Percentiles rank a stretch among this genome's conserved stretches.
Evolutionary conservation across 1,140 invertebrate species (phyloP).

Genomic region (Drosophila ohnishii): DNA sequence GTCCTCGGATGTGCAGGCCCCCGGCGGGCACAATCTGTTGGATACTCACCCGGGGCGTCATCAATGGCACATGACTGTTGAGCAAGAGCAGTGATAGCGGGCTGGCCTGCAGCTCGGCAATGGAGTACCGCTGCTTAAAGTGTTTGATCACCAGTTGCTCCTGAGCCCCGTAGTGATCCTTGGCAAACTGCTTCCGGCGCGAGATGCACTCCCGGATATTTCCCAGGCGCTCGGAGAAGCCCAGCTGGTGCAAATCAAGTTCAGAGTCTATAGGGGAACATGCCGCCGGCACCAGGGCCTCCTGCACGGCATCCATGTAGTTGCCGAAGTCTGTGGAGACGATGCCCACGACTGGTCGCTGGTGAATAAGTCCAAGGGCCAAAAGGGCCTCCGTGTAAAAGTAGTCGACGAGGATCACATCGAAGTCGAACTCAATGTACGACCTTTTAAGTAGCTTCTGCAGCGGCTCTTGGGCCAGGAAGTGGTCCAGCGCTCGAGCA

Average conservation of each 20-base stretch:
- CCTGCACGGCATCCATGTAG: conserved; percentile 74
- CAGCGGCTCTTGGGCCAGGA: conserved; percentile 52
- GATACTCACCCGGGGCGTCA: conserved; percentile 65
- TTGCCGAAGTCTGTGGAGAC: conserved; percentile 72
- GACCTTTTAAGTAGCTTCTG: conserved; percentile 53
- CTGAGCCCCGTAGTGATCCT: conserved; percentile 60
- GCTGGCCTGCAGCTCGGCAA: conserved; percentile 83
- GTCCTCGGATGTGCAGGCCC: conserved; percentile 75
- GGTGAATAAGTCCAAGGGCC: conserved; percentile 78
- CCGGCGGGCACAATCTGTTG: conserved; percentile 77
- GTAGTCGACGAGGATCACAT: conserved; percentile 83
- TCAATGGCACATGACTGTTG: conserved; percentile 78
- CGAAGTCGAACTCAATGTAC: conserved; percentile 79
- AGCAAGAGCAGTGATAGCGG: conserved; percentile 82
- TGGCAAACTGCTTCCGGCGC: conserved; percentile 55
- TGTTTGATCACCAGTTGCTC: conserved; percentile 66
- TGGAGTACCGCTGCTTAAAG: conserved; percentile 67
- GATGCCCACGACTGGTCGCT: conserved; percentile 82
- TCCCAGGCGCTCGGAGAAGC: conserved; percentile 51
- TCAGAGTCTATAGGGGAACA: conserved; percentile 71
- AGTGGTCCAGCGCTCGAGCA: conserved; percentile 59
- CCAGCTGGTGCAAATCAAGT: conserved; percentile 18
- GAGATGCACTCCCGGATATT: conserved; percentile 57
- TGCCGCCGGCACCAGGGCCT: conserved; percentile 64
- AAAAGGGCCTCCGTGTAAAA: conserved; percentile 83